These are phyloP conservation scores for Lamellibrachia columna DNA, from an alignment of 2,888 invertebrate species.

Conservation along the genomic window DNA sequence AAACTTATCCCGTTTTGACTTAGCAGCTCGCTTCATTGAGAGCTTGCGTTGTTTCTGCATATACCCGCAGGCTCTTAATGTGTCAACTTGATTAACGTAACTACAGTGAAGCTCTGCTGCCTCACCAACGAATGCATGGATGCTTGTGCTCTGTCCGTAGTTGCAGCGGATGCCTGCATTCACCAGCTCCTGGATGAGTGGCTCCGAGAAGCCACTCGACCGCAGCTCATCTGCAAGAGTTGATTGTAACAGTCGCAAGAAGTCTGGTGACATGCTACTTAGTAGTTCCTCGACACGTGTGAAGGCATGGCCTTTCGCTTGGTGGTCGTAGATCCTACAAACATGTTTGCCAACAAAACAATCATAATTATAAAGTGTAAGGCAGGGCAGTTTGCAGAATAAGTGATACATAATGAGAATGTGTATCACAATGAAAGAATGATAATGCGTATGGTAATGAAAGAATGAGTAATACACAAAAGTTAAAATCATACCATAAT, in stretches of 20 bases:
- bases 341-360: neutral
- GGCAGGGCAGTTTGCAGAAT: neutral
- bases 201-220: conserved; percentile 66
- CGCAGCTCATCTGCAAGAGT: conserved; percentile 55
- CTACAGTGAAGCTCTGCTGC: neutral
- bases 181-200: conserved; percentile 71
- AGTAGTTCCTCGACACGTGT: conserved; percentile 69
- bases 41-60: too few relatives aligned
- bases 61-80: too few relatives aligned
- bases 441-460: too few relatives aligned
- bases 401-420: neutral
- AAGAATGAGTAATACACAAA: too few relatives aligned
- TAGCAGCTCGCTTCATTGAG: too few relatives aligned
- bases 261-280: conserved; percentile 68
- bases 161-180: conserved; percentile 70
- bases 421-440: neutral
- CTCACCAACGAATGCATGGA: conserved; percentile 72
- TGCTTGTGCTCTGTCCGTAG: conserved; percentile 72
- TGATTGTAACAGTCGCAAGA: conserved; percentile 67
- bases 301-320: conserved; percentile 69
- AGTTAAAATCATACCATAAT: too few relatives aligned
- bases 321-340: conserved; percentile 71
- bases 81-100: too few relatives aligned
- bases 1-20: too few relatives aligned
- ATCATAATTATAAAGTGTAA: conserved; percentile 17